Percentiles rank a stretch among this genome's conserved stretches.
Conservation (phyloP, 2,113 vertebrate genomes). For the Gambusia affinis region DNA sequence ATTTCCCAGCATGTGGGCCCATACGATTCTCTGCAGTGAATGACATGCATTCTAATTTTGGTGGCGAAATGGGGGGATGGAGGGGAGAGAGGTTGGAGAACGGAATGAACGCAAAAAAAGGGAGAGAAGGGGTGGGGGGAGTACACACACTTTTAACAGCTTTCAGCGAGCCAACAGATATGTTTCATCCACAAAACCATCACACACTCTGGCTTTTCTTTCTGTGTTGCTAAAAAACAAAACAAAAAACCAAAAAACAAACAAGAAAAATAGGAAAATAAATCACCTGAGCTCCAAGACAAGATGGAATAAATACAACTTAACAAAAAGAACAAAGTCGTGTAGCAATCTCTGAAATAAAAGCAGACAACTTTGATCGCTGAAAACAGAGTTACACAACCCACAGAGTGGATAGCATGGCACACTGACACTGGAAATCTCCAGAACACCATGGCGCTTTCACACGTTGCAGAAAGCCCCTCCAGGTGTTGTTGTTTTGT, state of each 20-base stretch:
- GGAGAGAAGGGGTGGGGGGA: neutral
- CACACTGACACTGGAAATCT: conserved; percentile 23
- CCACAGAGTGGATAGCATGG: conserved; percentile 55
- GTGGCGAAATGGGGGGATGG: conserved; percentile 55
- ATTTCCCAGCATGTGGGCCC: conserved; percentile 78
- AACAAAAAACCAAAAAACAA: too few relatives aligned
- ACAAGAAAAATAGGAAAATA: neutral
- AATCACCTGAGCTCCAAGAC: neutral
- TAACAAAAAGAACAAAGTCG: neutral
- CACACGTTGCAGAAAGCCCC: neutral
- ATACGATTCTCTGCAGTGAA: conserved; percentile 75
- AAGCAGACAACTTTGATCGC: conserved; percentile 54
- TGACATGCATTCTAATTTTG: conserved; percentile 79
- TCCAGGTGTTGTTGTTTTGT: neutral
- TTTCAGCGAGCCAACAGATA: neutral
- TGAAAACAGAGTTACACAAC: conserved; percentile 64
- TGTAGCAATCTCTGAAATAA: neutral
- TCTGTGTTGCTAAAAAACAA: too few relatives aligned
- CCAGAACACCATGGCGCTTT: conserved; percentile 15
- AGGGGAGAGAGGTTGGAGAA: conserved; percentile 44
- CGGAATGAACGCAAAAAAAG: neutral
- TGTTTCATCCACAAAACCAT: too few relatives aligned
- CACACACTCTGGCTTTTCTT: too few relatives aligned
- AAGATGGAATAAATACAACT: neutral
- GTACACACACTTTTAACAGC: neutral